Percentiles rank a stretch among this genome's conserved stretches.
Conservation (phyloP, 2,113 vertebrate species). For the Centropus bengalensis region DNA sequence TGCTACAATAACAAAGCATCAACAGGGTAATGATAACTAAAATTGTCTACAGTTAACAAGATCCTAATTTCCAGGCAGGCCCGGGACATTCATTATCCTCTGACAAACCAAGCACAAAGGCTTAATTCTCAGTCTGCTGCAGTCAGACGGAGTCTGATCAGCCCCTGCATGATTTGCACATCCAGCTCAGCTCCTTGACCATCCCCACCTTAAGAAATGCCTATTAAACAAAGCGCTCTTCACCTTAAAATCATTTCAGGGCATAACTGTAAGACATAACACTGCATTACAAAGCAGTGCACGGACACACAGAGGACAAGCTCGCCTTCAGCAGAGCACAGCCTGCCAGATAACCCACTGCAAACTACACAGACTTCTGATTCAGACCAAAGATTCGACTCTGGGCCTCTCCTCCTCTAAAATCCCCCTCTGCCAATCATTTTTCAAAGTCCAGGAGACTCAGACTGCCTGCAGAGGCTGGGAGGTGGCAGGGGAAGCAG, state of each 20-base stretch:
- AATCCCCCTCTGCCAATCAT: background rate
- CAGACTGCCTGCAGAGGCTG: background rate
- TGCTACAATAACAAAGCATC: accelerated
- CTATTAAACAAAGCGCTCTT: background rate
- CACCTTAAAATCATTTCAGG: background rate
- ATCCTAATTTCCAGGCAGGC: background rate
- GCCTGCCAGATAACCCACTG: background rate
- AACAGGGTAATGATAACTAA: accelerated
- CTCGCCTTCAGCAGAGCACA: background rate
- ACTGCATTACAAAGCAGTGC: background rate
- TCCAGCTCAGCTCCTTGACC: background rate
- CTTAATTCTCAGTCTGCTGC: background rate
- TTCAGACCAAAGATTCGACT: background rate
- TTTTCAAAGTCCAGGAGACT: background rate
- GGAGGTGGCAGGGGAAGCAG: background rate
- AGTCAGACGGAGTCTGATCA: background rate
- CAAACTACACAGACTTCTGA: background rate
- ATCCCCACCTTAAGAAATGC: background rate
- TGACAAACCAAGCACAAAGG: background rate
- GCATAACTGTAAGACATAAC: background rate
- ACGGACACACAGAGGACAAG: background rate
- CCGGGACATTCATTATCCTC: background rate
- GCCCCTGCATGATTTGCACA: background rate
- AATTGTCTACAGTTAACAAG: background rate
- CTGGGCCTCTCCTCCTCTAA: background rate